Evolutionary conservation across 2,888 invertebrate species (phyloP).

Genomic region (Morinoia aosen): DNA sequence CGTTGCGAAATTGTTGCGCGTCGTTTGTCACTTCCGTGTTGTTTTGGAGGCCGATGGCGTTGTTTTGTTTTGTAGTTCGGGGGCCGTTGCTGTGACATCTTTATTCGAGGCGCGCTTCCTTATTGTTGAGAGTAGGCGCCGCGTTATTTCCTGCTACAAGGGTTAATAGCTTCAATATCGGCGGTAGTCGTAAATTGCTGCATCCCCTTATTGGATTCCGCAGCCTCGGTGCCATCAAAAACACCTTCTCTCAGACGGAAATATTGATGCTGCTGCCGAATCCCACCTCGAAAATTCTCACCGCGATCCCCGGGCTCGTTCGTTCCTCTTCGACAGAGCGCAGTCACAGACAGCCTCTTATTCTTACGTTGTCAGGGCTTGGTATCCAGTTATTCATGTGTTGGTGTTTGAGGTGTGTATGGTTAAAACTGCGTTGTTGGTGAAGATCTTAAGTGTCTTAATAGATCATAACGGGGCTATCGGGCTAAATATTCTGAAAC

Average conservation of each 20-base stretch:
- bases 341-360: not conserved
- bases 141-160: conserved; percentile 29
- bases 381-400: too few species aligned
- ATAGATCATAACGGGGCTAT: too few species aligned
- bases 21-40: not conserved
- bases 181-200: conserved; percentile 45
- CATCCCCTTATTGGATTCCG: conserved; percentile 49
- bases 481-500: too few species aligned
- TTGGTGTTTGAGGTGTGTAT: too few species aligned
- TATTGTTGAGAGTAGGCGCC: conserved; percentile 13
- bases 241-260: conserved; percentile 19
- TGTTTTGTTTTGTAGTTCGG: not conserved
- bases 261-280: conserved; percentile 14
- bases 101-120: conserved; percentile 36
- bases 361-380: too few species aligned
- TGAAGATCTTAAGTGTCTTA: too few species aligned
- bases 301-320: not conserved
- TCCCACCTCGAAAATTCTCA: not conserved
- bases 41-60: not conserved
- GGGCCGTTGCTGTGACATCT: conserved; percentile 14
- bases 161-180: conserved; percentile 51
- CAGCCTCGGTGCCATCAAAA: conserved; percentile 33
- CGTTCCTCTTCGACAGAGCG: not conserved
- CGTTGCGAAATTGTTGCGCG: not conserved
- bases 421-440: too few species aligned